Base-by-base conservation (phyloP, 1,140 invertebrate genomes). In the Heterodera schachtii region DNA sequence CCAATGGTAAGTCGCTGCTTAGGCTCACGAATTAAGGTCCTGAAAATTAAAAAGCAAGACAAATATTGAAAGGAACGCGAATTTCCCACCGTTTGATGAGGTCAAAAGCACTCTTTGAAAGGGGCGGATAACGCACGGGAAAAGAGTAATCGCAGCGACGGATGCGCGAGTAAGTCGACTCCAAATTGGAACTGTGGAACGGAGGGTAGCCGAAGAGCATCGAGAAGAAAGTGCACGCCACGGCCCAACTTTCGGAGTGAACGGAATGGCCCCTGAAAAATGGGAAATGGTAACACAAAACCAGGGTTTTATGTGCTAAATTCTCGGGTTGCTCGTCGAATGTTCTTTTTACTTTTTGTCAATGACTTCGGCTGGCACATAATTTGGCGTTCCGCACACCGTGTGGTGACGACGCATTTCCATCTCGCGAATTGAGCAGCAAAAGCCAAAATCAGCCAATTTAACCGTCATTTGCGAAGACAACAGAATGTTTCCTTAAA, bases 161-260 rank as follows among this genome's bases (percentile, higher is more conserved):
- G n/a, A 84, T 84, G 19, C 73, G 57, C 49, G 84, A 44, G 52
- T 84, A 84, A 8, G 83, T 84, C 46, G 49, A 41, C 11, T 84
- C 66, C 21, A 86, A 60, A 70, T n/a, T 66, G n/a, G 44, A 43
- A 19, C 84, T 84, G n/a, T 84, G 84, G 82, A 84, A 84, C 16
- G 83, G 83, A 5, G 83, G 85, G 43, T 47, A n/a, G 43, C 83
- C 83, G 43, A 43, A 84, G 13, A 84, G 82, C 83, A 84, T 84
- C 43, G 73, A 84, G 73, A 84, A 84, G 44, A 87, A 84, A 3
- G 83, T 86, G 85, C 83, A 84, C 16, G 85, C 83, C 21, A 84
- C 47, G n/a, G 83, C 84, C 83, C 83, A 84, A 64, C 73, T 78
- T 57, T 84, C 83, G 13, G 83, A 84, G 16, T 77, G 44, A 19